Evolutionary conservation across 2,888 invertebrate species (phyloP).

Genomic region (Hedychridium roseum): DNA sequence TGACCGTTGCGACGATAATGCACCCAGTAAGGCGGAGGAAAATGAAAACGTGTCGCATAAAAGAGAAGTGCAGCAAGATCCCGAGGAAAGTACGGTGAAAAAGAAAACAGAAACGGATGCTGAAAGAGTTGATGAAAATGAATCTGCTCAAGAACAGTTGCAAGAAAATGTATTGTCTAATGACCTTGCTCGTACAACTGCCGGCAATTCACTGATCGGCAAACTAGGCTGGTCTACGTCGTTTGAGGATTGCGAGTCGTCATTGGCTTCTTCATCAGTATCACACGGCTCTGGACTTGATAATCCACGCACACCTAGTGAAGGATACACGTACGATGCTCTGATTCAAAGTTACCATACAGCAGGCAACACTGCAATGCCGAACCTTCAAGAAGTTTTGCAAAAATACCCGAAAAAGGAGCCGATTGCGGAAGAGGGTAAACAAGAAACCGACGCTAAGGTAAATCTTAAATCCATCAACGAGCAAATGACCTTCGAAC

Average conservation of each 20-base stretch:
- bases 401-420: constrained; percentile 43
- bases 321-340: constrained; percentile 69
- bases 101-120: constrained; percentile 24
- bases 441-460: constrained; percentile 23
- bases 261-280: constrained; percentile 66
- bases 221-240: constrained; percentile 74
- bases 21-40: constrained; percentile 1
- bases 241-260: constrained; percentile 66
- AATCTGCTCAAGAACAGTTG: constrained; percentile 11
- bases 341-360: constrained; percentile 70
- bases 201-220: constrained; percentile 74
- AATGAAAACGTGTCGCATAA: not conserved
- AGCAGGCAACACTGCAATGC: constrained; percentile 63
- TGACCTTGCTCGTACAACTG: constrained; percentile 44
- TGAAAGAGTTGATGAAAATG: constrained; percentile 19
- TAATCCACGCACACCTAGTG: constrained; percentile 47
- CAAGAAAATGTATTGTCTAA: constrained; percentile 17
- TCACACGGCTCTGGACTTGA: constrained; percentile 67
- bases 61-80: constrained; percentile 2
- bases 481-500: not conserved
- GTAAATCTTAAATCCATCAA: constrained; percentile 12
- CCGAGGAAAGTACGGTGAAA: constrained; percentile 13
- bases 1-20: not conserved
- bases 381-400: constrained; percentile 72
- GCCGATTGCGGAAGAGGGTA: constrained; percentile 15